Conservation (phyloP, 2,113 vertebrate genomes). For the Bubo blakistoni region DNA sequence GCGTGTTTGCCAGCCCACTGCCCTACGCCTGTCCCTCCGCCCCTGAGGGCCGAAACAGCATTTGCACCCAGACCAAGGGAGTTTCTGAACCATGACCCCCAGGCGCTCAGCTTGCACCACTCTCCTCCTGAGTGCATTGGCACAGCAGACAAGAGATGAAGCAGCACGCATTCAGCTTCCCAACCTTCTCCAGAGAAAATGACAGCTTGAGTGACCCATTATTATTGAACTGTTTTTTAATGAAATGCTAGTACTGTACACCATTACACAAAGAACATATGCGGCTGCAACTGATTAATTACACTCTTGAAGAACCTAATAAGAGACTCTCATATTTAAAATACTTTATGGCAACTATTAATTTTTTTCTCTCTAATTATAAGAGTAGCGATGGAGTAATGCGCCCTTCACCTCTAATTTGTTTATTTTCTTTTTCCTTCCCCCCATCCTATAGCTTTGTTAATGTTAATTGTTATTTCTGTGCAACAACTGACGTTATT, state of each 20-base stretch:
- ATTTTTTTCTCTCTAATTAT: constrained; percentile 62
- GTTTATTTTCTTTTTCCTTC: neutral
- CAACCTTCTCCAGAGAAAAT: neutral
- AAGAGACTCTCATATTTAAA: constrained; percentile 54
- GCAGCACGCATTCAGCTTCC: neutral
- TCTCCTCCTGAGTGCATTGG: neutral
- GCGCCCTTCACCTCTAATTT: neutral
- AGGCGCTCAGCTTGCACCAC: rapidly evolving
- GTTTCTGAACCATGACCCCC: rapidly evolving
- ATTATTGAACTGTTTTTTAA: constrained; percentile 58
- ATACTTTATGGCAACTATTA: constrained; percentile 54
- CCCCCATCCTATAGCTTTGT: neutral
- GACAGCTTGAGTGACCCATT: constrained; percentile 34
- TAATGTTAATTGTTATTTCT: neutral
- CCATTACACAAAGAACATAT: constrained; percentile 6
- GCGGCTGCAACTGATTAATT: constrained; percentile 68
- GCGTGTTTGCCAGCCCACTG: neutral
- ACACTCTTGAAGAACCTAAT: constrained; percentile 55
- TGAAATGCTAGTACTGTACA: constrained; percentile 41
- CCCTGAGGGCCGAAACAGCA: neutral
- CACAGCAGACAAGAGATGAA: neutral
- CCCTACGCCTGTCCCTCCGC: neutral
- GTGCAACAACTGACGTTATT: neutral
- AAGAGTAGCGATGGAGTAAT: constrained; percentile 10
- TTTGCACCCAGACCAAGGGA: neutral